Evolutionary conservation across 2,797 vertebrate genomes (phyloP), one percentile per base, ranked within the genome.

Genomic region (Chaetophractus vellerosus): DNA sequence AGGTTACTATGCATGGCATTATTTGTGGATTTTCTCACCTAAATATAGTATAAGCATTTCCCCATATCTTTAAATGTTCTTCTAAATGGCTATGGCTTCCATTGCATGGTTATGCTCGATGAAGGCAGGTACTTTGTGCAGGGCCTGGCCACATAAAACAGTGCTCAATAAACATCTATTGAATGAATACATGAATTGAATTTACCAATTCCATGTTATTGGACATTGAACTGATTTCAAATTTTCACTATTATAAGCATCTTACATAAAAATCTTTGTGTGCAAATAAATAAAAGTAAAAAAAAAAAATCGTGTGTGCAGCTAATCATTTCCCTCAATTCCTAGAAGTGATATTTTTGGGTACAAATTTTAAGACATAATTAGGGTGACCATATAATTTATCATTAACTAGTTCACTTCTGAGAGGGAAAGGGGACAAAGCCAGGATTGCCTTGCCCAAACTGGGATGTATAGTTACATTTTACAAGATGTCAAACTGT

Each of bases 181-280:
- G 48, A 76, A 61, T 18, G 48, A 48, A 12, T 31, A n/a, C 4
- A 24, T 1, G 2, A 55, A 83, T 66, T 50, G 78, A 12, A 81
- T 68, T 33, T 66, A 59, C 15, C 48, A 64, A 41, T n/a, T 52
- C 24, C 76, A 26, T 36, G 28, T 38, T 75, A 55, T 61, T 80
- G 36, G 50, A 55, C 48, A 64, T 4, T 59, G 11, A 41, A 23
- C 31, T 57, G 45, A 79, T 57, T 78, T 90, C 26, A 66, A 75
- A 71, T 41, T 87, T 93, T 79, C 15, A 76, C 48, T 57, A 59
- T 74, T 50, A 78, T 23, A 68, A 92, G 52, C 24, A 87, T 48
- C 68, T 81, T 88, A 66, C 18, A 91, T 23, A 95, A 66, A 91
- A 48, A 4, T 41, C 50, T 87, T 79, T 76, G 36, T 55, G n/a